Evolutionary conservation across 2,888 invertebrate genomes (phyloP).

Genomic region (Nemoura dubitans): DNA sequence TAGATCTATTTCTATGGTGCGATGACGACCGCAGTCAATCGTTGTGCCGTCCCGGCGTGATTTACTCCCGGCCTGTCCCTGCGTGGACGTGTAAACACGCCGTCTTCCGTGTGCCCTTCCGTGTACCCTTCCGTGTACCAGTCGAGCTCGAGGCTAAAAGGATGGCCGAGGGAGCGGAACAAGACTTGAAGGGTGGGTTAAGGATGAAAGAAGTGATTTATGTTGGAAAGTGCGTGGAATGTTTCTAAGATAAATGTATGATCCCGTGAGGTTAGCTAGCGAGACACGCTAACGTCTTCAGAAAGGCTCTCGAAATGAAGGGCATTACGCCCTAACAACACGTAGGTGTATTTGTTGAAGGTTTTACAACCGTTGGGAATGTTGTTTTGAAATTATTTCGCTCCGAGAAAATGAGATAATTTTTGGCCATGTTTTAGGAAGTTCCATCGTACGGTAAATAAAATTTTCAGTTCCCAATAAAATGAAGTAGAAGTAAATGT

Average conservation of each 20-base stretch:
- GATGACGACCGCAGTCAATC: conserved; percentile 14
- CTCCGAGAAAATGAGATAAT: neutral
- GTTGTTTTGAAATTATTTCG: neutral
- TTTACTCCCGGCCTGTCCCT: conserved; percentile 7
- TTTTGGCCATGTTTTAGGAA: neutral
- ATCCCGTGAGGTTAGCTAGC: neutral
- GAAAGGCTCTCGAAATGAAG: neutral
- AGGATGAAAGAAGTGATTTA: conserved; percentile 37
- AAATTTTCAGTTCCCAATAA: neutral
- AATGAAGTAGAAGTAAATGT: neutral
- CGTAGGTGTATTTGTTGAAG: conserved; percentile 7
- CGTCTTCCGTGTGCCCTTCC: neutral
- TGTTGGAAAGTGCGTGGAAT: conserved; percentile 42
- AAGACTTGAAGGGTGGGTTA: conserved; percentile 4
- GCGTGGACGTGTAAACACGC: conserved; percentile 14
- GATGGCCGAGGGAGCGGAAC: conserved; percentile 10
- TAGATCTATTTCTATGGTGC: neutral
- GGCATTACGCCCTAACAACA: neutral
- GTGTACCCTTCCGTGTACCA: neutral
- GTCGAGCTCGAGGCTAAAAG: neutral
- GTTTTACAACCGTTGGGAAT: conserved; percentile 4
- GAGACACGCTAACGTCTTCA: neutral
- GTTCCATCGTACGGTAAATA: neutral
- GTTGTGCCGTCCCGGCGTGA: neutral
- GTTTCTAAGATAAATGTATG: conserved; percentile 21